Evolutionary conservation across 2,113 vertebrate species (phyloP).

Genomic region (Oxyura jamaicensis): DNA sequence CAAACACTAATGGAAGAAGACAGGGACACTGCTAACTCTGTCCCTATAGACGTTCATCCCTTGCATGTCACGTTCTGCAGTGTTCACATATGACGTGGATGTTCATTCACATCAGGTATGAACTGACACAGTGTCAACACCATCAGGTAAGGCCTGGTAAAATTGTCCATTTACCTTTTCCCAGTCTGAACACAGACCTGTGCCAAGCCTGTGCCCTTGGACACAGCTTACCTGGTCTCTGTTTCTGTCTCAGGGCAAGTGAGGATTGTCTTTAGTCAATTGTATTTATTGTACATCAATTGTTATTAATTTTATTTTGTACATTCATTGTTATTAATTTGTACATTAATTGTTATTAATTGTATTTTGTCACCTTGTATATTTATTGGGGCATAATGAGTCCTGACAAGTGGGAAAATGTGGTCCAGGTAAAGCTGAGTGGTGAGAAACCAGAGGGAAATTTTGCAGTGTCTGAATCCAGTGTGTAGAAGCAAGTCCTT

Average conservation of each 20-base stretch:
- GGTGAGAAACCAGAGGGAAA: neutral
- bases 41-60: neutral
- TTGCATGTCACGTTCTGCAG: neutral
- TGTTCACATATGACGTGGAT: fast-evolving
- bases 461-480: neutral
- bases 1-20: neutral
- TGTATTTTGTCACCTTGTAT: neutral
- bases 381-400: neutral
- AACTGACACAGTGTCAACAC: neutral
- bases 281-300: no score
- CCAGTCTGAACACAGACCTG: neutral
- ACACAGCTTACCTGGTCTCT: fast-evolving
- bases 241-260: neutral
- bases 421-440: neutral
- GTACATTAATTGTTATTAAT: no score
- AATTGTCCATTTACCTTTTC: neutral
- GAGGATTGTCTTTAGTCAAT: neutral
- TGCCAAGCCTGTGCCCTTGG: neutral
- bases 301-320: no score
- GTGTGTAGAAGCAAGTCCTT: neutral
- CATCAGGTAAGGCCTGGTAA: fast-evolving
- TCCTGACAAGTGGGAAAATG: neutral
- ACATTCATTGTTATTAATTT: no score
- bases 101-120: neutral
- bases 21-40: neutral